Percentiles rank a stretch among this genome's conserved stretches.
Evolutionary conservation across 2,113 vertebrate species (phyloP).

Genomic region (Seriola rivoliana): DNA sequence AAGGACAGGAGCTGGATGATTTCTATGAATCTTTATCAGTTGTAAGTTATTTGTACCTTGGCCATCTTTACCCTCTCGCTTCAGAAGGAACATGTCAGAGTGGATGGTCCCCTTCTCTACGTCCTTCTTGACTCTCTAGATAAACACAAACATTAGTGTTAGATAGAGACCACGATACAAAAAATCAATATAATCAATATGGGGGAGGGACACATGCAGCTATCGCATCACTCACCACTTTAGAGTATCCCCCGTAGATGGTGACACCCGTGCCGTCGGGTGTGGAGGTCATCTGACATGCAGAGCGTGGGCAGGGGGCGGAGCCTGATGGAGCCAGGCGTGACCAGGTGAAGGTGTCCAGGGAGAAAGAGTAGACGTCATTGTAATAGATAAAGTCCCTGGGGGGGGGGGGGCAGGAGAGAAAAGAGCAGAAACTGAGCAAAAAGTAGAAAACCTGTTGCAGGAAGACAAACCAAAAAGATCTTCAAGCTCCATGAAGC

Average conservation of each 20-base stretch:
- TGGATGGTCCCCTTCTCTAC: slow-evolving; percentile 95
- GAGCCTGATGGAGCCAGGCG: slow-evolving; percentile 86
- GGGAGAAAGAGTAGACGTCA: slow-evolving; percentile 90
- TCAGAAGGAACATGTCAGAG: slow-evolving; percentile 94
- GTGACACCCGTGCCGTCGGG: slow-evolving; percentile 86
- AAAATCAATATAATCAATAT: not conserved
- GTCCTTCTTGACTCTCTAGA: slow-evolving; percentile 94
- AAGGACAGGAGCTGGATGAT: fast-evolving
- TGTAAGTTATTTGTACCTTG: slow-evolving; percentile 79
- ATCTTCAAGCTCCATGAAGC: not conserved
- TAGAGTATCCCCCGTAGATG: slow-evolving; percentile 97
- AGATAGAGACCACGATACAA: not conserved
- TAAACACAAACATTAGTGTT: slow-evolving; percentile 14
- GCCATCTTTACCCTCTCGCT: slow-evolving; percentile 84
- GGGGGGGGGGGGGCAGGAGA: not conserved
- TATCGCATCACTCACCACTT: slow-evolving; percentile 85
- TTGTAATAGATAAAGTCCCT: slow-evolving; percentile 98
- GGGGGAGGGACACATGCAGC: fast-evolving
- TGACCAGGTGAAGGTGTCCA: slow-evolving; percentile 93
- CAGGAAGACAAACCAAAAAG: not conserved
- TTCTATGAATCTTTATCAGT: not conserved
- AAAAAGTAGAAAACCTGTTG: no score
- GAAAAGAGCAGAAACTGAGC: no score
- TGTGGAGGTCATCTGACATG: slow-evolving; percentile 90
- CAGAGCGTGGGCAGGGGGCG: slow-evolving; percentile 89